phyloP scores from a whole-genome alignment of 2,797 vertebrate genomes.

The Pseudopleuronectes americanus region DNA sequence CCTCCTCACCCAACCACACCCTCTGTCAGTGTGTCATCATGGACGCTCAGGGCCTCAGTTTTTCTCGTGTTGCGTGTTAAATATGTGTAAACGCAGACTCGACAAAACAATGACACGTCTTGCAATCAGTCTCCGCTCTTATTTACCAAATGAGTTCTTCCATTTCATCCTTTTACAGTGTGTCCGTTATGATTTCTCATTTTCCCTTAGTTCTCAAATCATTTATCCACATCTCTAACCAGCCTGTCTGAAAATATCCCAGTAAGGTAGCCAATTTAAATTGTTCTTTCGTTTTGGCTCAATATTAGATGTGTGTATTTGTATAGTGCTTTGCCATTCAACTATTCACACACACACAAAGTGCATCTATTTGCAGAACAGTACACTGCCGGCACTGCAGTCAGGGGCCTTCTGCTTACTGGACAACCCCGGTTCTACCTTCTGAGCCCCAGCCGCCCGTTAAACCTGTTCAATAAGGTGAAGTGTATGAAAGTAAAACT shows the following conservation, averaged over 20 bases:
- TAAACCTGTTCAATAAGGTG: slow-evolving; percentile 19
- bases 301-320: slow-evolving; percentile 29
- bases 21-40: slow-evolving; percentile 54
- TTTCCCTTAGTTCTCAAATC: slow-evolving; percentile 13
- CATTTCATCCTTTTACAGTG: slow-evolving; percentile 48
- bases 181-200: slow-evolving; percentile 40
- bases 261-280: slow-evolving; percentile 1
- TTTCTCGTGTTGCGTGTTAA: slow-evolving; percentile 79
- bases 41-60: slow-evolving; percentile 83
- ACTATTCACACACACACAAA: too few relatives aligned
- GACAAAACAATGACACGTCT: slow-evolving; percentile 32
- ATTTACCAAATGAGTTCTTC: slow-evolving; percentile 69
- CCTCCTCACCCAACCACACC: slow-evolving; percentile 38
- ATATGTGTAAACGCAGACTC: slow-evolving; percentile 51
- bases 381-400: too few relatives aligned
- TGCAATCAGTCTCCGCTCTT: slow-evolving; percentile 45
- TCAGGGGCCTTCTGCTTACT: too few relatives aligned
- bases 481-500: slow-evolving; percentile 28
- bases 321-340: too few relatives aligned
- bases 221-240: slow-evolving; percentile 43
- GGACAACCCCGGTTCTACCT: too few relatives aligned
- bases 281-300: slow-evolving; percentile 11
- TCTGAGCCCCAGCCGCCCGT: too few relatives aligned
- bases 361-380: too few relatives aligned
- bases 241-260: slow-evolving; percentile 47